Evolutionary conservation across 2,113 vertebrate species (phyloP).

Genomic region (Anoplopoma fimbria): DNA sequence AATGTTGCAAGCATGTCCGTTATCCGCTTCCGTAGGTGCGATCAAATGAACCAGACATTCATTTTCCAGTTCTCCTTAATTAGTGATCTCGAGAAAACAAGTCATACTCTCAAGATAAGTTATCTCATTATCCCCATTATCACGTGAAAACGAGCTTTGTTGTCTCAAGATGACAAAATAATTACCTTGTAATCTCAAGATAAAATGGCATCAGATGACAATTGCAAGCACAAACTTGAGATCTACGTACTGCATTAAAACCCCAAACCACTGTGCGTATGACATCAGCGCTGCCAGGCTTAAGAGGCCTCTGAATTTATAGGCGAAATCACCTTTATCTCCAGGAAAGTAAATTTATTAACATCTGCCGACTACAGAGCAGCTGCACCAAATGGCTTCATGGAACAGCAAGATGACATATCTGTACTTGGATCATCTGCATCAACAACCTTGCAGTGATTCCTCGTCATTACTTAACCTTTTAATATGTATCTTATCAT

Average conservation of each 20-base stretch:
- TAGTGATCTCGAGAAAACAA: too few relatives aligned
- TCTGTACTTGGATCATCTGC: conserved; percentile 14
- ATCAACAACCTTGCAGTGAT: conserved; percentile 1
- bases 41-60: too few relatives aligned
- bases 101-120: neutral
- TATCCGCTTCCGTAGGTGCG: neutral
- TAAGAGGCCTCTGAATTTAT: neutral
- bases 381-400: conserved; percentile 16
- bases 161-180: neutral
- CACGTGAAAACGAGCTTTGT: neutral
- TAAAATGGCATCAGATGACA: neutral
- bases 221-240: neutral
- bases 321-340: conserved; percentile 1
- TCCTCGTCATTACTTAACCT: conserved; percentile 6
- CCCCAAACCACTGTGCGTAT: conserved; percentile 5
- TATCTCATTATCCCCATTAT: neutral
- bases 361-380: neutral
- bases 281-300: neutral
- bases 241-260: neutral
- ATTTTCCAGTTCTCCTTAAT: too few relatives aligned
- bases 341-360: conserved; percentile 8
- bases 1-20: too few relatives aligned
- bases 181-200: neutral
- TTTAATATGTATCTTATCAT: conserved; percentile 5
- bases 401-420: conserved; percentile 12